phyloP scores from a whole-genome alignment of 2,888 invertebrate species.

The Leptopilina drosophilae region DNA sequence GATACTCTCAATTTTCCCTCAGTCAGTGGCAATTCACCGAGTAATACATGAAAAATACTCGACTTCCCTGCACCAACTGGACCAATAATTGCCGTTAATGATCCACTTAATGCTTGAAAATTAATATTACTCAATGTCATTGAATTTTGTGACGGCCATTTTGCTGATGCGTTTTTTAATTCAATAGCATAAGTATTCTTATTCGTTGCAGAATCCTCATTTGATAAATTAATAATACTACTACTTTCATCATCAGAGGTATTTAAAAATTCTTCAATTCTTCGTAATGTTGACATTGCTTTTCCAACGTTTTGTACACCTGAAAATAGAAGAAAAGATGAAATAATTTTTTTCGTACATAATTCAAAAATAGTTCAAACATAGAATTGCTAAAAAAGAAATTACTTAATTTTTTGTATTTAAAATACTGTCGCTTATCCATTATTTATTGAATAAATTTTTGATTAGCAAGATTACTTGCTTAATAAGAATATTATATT shows the following conservation, averaged over 20 bases:
- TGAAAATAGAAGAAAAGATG: constrained; percentile 46
- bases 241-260: constrained; percentile 55
- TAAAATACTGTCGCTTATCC: too few relatives aligned
- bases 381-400: too few relatives aligned
- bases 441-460: too few relatives aligned
- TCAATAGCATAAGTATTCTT: constrained; percentile 64
- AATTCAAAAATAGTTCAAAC: too few relatives aligned
- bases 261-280: constrained; percentile 73
- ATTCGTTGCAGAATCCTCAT: not conserved
- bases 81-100: constrained; percentile 82
- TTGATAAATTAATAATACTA: not conserved
- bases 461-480: too few relatives aligned
- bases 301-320: constrained; percentile 83
- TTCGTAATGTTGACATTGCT: constrained; percentile 80
- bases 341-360: not conserved
- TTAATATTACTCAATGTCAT: constrained; percentile 83
- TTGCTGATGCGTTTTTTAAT: constrained; percentile 82
- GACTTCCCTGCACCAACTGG: constrained; percentile 84
- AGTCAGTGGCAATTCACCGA: constrained; percentile 84
- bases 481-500: too few relatives aligned
- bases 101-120: constrained; percentile 82
- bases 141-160: constrained; percentile 81
- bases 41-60: constrained; percentile 79
- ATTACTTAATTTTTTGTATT: too few relatives aligned
- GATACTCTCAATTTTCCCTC: constrained; percentile 77